Evolutionary conservation across 2,888 invertebrate genomes (phyloP), one percentile per base, ranked within the genome.

Genomic region (Scaptomyza reducta): DNA sequence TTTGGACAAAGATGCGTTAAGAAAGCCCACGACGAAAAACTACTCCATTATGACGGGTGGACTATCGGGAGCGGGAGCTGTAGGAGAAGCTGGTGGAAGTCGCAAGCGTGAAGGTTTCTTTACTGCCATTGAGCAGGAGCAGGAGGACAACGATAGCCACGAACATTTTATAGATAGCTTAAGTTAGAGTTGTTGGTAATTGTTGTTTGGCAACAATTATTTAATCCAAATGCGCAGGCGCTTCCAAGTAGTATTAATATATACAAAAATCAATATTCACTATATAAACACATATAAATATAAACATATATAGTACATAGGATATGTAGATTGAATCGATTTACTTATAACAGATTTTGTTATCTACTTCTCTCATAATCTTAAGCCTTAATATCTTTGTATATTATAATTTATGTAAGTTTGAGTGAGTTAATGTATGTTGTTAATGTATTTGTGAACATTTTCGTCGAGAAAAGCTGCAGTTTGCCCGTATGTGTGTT

Each of bases 41-140:
- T 87, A 88, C 55, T 90, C 90, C 6, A 90, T 90, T 38, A 90
- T 90, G 90, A 85, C 82, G 11, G 80, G 80, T 11, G 62, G 77
- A 16, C 74, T 65, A 11, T 31, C 47, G 7, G 47, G 45, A 6
- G 53, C 57, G 1, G 16, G 53, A 33, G n/a, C 50, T 7, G 11
- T 45, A 29, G 13, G 44, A 3, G 53, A 29, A 22, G 25, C 50
- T n/a, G 61, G 27, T 4, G 47, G 35, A 40, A 69, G 45, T 57
- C 81, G 70, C 46, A 88, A 81, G 40, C 70, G 70, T 1, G 62
- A 14, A 6, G 18, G 71, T 3, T 70, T 73, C 9, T 44, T 16
- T 13, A 22, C 59, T 38, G 46, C 50, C 7, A 41, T 58, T 33
- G 87, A 77, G 13, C 69, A 76, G 6, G 50, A 61, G 29, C 49